Percentiles rank a stretch among this genome's conserved stretches.
phyloP scores from a whole-genome alignment of 2,888 invertebrate genomes.

The Orthosia gracilis region DNA sequence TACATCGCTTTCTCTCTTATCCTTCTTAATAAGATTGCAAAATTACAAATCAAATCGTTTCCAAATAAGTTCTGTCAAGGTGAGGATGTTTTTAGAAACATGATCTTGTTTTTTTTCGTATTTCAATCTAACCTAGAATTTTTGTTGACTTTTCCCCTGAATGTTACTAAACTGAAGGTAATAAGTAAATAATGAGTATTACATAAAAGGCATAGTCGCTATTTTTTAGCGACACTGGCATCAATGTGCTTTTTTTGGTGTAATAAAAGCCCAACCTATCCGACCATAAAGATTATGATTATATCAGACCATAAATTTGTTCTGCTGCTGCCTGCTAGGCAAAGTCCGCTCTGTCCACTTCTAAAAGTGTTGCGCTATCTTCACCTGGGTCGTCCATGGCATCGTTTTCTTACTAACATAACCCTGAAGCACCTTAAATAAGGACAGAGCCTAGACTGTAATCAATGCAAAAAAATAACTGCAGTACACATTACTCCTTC shows the following conservation, averaged over 20 bases:
- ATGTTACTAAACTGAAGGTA: conserved; percentile 4
- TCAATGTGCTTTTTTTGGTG: too few species aligned
- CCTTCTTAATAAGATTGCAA: background rate
- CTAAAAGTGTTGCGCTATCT: background rate
- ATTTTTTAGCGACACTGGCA: background rate
- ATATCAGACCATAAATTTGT: too few species aligned
- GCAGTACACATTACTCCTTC: background rate
- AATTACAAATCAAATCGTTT: conserved; percentile 3
- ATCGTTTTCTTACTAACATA: background rate
- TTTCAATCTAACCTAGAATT: background rate
- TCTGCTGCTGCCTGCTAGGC: too few species aligned
- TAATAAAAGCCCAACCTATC: too few species aligned
- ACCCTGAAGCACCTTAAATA: background rate
- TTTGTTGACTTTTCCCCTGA: background rate
- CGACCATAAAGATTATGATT: too few species aligned
- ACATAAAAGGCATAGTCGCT: background rate
- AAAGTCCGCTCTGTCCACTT: too few species aligned
- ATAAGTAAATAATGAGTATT: background rate
- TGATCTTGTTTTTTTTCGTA: background rate
- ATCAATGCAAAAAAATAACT: background rate
- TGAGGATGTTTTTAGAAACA: conserved; percentile 26
- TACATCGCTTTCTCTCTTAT: background rate
- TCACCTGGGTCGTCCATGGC: background rate
- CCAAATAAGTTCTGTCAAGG: conserved; percentile 30
- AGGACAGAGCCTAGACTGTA: background rate